Evolutionary conservation across 2,113 vertebrate species (phyloP).

Genomic region (Origma solitaria): DNA sequence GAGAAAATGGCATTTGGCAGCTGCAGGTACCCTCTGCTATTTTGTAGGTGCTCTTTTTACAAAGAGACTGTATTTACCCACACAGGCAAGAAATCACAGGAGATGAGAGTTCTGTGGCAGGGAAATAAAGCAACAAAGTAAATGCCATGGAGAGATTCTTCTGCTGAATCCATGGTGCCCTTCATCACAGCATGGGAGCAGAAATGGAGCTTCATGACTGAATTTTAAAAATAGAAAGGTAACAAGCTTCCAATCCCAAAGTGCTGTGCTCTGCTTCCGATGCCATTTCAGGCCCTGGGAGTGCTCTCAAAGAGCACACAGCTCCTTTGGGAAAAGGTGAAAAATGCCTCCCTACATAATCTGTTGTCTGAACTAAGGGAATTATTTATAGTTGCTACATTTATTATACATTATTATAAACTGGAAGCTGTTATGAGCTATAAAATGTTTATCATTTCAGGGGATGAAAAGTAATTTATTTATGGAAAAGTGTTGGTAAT

Average conservation of each 20-base stretch:
- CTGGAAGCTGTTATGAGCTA: neutral
- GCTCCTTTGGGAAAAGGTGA: neutral
- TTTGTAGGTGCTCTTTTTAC: neutral
- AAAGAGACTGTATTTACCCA: conserved; percentile 21
- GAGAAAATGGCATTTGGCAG: neutral
- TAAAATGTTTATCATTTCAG: neutral
- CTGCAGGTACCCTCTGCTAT: neutral
- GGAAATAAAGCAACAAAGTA: conserved; percentile 2
- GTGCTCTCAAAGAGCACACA: neutral
- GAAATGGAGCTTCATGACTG: neutral
- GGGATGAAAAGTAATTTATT: neutral
- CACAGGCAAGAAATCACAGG: neutral
- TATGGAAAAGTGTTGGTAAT: neutral
- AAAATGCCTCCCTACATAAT: neutral
- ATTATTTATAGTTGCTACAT: neutral
- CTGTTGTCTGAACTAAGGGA: neutral
- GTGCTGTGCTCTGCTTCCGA: neutral
- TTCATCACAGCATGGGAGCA: conserved; percentile 21
- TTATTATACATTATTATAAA: neutral
- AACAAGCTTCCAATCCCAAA: neutral
- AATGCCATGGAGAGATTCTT: neutral
- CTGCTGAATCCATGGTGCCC: neutral
- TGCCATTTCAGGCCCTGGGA: neutral
- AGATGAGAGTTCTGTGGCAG: neutral
- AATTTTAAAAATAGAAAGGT: conserved; percentile 2